phyloP scores from a whole-genome alignment of 1,140 invertebrate species.

The Cyrtorhinus lividipennis region DNA sequence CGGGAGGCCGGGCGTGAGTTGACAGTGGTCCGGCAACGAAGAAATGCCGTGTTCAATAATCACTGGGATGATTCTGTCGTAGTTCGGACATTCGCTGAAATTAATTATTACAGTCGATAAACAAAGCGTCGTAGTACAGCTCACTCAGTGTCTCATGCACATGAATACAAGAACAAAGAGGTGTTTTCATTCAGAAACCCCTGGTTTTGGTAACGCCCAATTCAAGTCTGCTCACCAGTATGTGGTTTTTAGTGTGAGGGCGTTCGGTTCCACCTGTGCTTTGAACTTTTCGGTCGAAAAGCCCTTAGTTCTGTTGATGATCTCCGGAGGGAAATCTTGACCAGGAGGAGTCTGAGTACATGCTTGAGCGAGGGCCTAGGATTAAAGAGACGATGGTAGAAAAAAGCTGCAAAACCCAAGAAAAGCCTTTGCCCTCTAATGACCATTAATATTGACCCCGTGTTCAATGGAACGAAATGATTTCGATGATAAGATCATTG shows the following conservation, averaged over 20 bases:
- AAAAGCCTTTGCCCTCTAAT: too few relatives aligned
- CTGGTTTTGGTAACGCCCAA: too few relatives aligned
- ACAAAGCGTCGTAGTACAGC: conserved; percentile 1
- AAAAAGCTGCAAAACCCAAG: too few relatives aligned
- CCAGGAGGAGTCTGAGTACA: conserved; percentile 53
- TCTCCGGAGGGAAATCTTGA: conserved; percentile 47
- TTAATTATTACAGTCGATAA: conserved; percentile 22
- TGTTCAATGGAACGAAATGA: conserved; percentile 11
- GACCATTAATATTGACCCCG: too few relatives aligned
- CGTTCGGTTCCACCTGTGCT: conserved; percentile 57
- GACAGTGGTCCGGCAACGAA: conserved; percentile 65
- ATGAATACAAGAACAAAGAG: too few relatives aligned
- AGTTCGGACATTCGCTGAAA: conserved; percentile 89
- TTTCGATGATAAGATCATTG: neutral
- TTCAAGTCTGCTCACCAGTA: conserved; percentile 55
- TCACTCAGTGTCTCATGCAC: too few relatives aligned
- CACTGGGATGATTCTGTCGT: conserved; percentile 70
- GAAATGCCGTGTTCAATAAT: conserved; percentile 67
- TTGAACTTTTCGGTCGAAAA: conserved; percentile 59
- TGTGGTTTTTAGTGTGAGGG: conserved; percentile 76
- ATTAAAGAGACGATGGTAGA: too few relatives aligned
- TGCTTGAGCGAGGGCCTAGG: conserved; percentile 69
- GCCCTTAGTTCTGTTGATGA: conserved; percentile 44
- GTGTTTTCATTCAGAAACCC: conserved; percentile 15
- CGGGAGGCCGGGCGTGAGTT: conserved; percentile 83